Evolutionary conservation across 2,797 vertebrate genomes (phyloP).

Genomic region (Valencia hispanica): DNA sequence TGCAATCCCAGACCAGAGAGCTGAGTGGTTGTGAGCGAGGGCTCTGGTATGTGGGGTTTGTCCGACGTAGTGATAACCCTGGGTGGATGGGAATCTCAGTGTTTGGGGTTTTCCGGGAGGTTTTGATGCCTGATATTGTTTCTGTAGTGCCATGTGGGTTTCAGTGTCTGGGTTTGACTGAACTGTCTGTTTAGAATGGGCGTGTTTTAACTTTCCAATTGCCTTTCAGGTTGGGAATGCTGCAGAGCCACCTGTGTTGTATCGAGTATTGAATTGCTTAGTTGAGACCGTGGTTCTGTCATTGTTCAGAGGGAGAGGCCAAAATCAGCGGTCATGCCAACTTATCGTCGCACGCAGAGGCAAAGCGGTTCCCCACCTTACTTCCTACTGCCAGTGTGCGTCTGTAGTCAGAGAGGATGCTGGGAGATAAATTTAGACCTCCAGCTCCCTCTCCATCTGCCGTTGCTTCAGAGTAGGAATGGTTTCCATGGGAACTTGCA

Average conservation of each 20-base stretch:
- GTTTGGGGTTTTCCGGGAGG: conserved; percentile 26
- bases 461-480: conserved; percentile 81
- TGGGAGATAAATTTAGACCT: conserved; percentile 88
- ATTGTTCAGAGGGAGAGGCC: conserved; percentile 18
- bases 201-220: conserved; percentile 44
- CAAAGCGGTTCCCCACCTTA: conserved; percentile 63
- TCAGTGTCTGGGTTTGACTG: conserved; percentile 27
- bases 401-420: conserved; percentile 84
- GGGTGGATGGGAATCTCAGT: conserved; percentile 37
- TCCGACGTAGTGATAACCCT: conserved; percentile 45
- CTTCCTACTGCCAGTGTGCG: conserved; percentile 81
- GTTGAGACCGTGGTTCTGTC: not conserved
- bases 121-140: conserved; percentile 31
- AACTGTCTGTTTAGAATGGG: not conserved
- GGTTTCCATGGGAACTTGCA: conserved; percentile 86
- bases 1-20: conserved; percentile 36
- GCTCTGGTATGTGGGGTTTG: conserved; percentile 62
- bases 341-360: conserved; percentile 62
- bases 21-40: conserved; percentile 38
- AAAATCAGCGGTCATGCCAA: conserved; percentile 71
- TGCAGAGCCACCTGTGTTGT: conserved; percentile 5
- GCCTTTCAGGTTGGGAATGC: conserved; percentile 27
- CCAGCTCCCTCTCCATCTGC: conserved; percentile 87
- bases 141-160: conserved; percentile 27
- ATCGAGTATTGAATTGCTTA: conserved; percentile 15